Conservation (phyloP, 2,113 vertebrate species). For the Oryctolagus cuniculus region DNA sequence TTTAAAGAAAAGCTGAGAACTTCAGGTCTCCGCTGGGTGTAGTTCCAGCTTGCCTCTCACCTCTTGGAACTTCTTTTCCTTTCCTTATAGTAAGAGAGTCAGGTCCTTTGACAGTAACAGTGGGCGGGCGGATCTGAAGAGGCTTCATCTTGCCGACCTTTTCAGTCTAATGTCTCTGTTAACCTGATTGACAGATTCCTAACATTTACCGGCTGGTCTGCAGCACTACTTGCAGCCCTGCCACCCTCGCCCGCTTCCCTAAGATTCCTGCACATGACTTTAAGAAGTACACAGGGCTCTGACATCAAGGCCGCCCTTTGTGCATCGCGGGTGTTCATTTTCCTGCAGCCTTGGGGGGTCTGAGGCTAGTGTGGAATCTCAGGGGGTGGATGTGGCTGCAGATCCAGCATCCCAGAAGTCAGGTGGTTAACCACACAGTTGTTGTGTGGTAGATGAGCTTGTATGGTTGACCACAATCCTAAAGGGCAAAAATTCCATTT, state of each 20-base stretch:
- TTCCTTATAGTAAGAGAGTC: background rate
- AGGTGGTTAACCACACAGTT: background rate
- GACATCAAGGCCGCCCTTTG: background rate
- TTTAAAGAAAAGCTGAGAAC: too few relatives aligned
- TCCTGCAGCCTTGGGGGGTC: background rate
- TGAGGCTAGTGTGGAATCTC: too few relatives aligned
- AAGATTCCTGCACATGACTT: slow-evolving; percentile 42
- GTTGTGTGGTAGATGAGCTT: background rate
- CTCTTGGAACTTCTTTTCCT: background rate
- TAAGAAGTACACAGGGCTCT: background rate
- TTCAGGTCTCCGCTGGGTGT: background rate
- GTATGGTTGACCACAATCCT: background rate
- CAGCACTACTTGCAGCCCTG: background rate
- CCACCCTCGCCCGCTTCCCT: background rate
- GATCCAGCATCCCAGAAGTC: background rate
- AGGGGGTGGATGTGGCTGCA: background rate
- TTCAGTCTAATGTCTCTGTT: background rate
- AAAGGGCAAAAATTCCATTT: background rate
- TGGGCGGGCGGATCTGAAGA: background rate
- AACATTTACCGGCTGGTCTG: background rate
- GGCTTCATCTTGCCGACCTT: background rate
- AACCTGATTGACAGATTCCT: background rate
- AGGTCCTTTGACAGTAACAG: background rate
- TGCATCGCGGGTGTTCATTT: background rate
- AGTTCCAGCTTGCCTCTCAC: background rate